Base-by-base conservation (phyloP, 2,888 invertebrate species). In the Nemotelus pantherinus region DNA sequence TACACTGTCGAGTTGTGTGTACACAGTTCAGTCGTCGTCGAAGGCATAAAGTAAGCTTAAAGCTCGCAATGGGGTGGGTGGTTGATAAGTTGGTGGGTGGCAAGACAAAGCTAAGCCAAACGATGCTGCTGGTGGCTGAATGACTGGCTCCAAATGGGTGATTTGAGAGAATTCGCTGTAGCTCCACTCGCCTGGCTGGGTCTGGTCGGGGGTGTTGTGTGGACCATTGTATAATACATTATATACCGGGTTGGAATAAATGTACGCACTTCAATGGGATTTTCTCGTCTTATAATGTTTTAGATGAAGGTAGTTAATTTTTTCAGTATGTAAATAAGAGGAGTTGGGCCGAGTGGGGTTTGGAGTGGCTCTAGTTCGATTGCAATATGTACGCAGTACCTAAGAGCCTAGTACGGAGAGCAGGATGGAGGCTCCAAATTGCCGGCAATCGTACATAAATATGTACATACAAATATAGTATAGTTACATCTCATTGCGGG, bases 201-300 rank as follows among this genome's bases (percentile, higher is more conserved):
- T 43, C 63, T 41, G 63, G 45, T 50, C 68, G 25, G 25, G 25
- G 25, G 25, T 25, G 25, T 25, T 25, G 68, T 68, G 68, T 68
- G 68, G 68, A 65, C 47, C 65, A 68, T 68, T 68, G 10, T 53
- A 53, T 68, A 39, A 57, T 60, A 72, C 60, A 72, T 72, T 60
- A 72, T 72, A 47, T 72, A 57, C 58, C 45, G 10, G 58, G 39
- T 9, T 7, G n/a, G 58, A 60, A 58, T 58, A 60, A 72, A 72
- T 72, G 48, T 44, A 72, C 72, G 72, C 72, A 72, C 72, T 72
- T 72, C 58, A 72, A 72, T 72, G 72, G 72, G 72, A 72, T 72
- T 72, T 72, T 72, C 45, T 72, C 58, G 60, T 25, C 45, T 58
- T 43, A 63, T 72, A 58, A 72, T 58, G 72, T 47, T 72, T 47